phyloP scores from a whole-genome alignment of 2,888 invertebrate species.

The Tortricodes alternella region DNA sequence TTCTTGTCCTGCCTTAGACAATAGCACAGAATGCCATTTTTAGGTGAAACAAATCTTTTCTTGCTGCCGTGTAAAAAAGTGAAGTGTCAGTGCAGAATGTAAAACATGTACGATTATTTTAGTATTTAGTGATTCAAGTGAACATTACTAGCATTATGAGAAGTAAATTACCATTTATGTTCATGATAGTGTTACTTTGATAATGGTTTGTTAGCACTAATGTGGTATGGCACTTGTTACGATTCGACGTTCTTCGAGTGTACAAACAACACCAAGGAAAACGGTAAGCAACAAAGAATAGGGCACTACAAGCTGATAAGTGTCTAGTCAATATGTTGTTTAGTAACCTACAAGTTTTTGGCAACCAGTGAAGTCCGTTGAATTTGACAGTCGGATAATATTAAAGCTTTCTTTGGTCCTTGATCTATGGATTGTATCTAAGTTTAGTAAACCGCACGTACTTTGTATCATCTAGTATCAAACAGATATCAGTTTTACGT shows the following conservation, averaged over 20 bases:
- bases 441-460: neutral
- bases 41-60: conserved; percentile 5
- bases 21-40: conserved; percentile 17
- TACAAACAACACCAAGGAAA: conserved; percentile 78
- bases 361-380: conserved; percentile 3
- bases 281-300: conserved; percentile 65
- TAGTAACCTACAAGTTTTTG: conserved; percentile 20
- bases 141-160: conserved; percentile 61
- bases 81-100: conserved; percentile 27
- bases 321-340: conserved; percentile 15
- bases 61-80: conserved; percentile 11
- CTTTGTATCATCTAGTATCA: no score
- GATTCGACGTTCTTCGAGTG: conserved; percentile 79
- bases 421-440: conserved; percentile 22
- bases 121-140: conserved; percentile 58
- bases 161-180: conserved; percentile 68
- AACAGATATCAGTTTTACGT: no score
- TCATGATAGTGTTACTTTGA: conserved; percentile 74
- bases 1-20: conserved; percentile 18
- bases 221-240: conserved; percentile 82
- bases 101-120: conserved; percentile 41
- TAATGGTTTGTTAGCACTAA: conserved; percentile 72
- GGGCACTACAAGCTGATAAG: conserved; percentile 12
- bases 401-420: conserved; percentile 35
- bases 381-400: conserved; percentile 35